Evolutionary conservation across 2,888 invertebrate genomes (phyloP).

Genomic region (Nephrotoma appendiculata): DNA sequence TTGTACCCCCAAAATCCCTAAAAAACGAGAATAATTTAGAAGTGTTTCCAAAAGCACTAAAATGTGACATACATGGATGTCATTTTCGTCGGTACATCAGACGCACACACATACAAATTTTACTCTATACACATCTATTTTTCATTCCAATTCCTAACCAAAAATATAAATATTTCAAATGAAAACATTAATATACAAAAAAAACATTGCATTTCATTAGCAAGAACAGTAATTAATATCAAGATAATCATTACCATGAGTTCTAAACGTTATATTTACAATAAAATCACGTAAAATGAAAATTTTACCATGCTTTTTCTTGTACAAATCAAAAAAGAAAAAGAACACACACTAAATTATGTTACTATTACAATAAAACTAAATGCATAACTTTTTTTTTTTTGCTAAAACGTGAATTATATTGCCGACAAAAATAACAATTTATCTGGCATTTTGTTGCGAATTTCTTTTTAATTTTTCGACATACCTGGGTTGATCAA

Average conservation of each 20-base stretch:
- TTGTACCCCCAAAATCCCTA: neutral
- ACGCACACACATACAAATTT: neutral
- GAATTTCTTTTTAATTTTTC: neutral
- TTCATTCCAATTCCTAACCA: neutral
- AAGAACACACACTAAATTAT: slow-evolving; percentile 1
- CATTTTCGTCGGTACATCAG: neutral
- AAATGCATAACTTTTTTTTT: neutral
- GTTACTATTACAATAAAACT: neutral
- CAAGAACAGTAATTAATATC: neutral
- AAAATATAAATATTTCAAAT: neutral
- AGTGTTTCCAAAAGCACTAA: neutral
- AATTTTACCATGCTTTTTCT: slow-evolving; percentile 9
- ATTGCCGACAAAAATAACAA: neutral
- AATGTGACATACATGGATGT: neutral
- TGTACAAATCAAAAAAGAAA: slow-evolving; percentile 18
- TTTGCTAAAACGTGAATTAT: neutral
- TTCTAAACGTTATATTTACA: neutral
- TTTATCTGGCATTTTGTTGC: neutral
- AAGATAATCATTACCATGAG: neutral
- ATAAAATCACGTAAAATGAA: neutral
- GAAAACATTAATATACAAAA: neutral
- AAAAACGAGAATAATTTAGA: neutral
- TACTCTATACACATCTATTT: neutral
- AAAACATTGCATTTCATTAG: neutral
- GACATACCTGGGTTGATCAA: slow-evolving; percentile 67